phyloP scores from a whole-genome alignment of 2,888 invertebrate genomes.

The Ophion ventricosus region DNA sequence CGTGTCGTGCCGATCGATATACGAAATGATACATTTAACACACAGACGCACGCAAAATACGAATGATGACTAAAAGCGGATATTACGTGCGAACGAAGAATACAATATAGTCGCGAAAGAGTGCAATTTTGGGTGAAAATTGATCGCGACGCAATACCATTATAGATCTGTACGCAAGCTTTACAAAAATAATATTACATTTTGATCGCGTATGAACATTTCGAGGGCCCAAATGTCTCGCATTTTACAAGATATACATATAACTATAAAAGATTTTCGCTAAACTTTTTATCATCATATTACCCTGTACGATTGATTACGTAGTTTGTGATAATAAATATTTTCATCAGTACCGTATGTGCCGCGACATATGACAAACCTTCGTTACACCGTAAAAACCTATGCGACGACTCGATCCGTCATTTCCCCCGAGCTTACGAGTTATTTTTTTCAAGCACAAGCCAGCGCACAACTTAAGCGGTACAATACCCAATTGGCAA shows the following conservation, averaged over 20 bases:
- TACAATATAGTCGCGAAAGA: slow-evolving; percentile 34
- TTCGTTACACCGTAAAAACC: no score
- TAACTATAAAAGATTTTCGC: slow-evolving; percentile 58
- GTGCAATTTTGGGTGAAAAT: slow-evolving; percentile 65
- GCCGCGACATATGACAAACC: no score
- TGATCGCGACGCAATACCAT: slow-evolving; percentile 9
- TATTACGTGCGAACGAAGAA: slow-evolving; percentile 21
- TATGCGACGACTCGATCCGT: no score
- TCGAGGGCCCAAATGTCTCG: slow-evolving; percentile 26
- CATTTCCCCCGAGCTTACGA: no score
- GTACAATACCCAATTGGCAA: no score
- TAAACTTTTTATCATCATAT: slow-evolving; percentile 78
- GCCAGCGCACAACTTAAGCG: no score
- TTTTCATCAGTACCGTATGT: slow-evolving; percentile 72
- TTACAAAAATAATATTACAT: slow-evolving; percentile 6
- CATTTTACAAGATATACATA: slow-evolving; percentile 43
- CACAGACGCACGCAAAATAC: slow-evolving; percentile 23
- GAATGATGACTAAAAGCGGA: slow-evolving; percentile 28
- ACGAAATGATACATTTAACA: slow-evolving; percentile 44
- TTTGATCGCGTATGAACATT: background rate
- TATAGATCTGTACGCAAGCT: slow-evolving; percentile 2
- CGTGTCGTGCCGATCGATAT: slow-evolving; percentile 40
- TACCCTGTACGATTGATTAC: slow-evolving; percentile 78
- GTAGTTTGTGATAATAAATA: slow-evolving; percentile 83
- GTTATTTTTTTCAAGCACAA: no score